Evolutionary conservation across 2,113 vertebrate species (phyloP), one percentile per base, ranked within the genome.

Genomic region (Phocoena phocoena): DNA sequence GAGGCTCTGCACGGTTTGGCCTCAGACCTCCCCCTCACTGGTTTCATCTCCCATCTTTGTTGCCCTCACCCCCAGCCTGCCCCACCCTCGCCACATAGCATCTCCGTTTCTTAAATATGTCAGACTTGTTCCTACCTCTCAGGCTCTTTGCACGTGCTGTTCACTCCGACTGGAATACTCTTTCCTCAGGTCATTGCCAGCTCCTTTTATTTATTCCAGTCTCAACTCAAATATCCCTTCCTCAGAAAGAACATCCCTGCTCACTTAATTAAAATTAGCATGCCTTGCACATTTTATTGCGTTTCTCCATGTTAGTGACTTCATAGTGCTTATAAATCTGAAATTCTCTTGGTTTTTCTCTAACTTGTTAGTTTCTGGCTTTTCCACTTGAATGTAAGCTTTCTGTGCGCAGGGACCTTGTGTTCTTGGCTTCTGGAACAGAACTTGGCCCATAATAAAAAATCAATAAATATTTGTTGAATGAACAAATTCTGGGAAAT

Each of bases 401-500:
- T 15, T 74, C 1, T 68, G 73, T 50, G 21, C 60, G 18, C 20
- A 50, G 50, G 83, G 91, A 82, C 74, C 21, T 41, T 3, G 6
- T 41, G 80, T 92, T 86, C 65, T 81, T 89, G 88, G 79, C 85
- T 86, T 58, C 53, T 58, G 67, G 53, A 76, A 65, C 20, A 63
- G 33, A 85, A 50, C 60, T 44, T 80, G 83, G 79, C 41, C 10
- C 17, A 9, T 44, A 58, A 63, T 8, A 63, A 65, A 80, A 92
- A 82, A 79, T 92, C 62, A 31, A 73, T 62, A 81, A 84, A 92
- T 77, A 77, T 82, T 85, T 92, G 67, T 80, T 74, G 83, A 73
- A 28, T 88, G 90, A 91, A 95, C 38, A 95, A 65, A 95, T 91
- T 91, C 71, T 80, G 55, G n/a, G n/a, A 87, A 88, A 80, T 92